phyloP scores from a whole-genome alignment of 2,113 vertebrate species.

The Pelecanoides urinatrix region DNA sequence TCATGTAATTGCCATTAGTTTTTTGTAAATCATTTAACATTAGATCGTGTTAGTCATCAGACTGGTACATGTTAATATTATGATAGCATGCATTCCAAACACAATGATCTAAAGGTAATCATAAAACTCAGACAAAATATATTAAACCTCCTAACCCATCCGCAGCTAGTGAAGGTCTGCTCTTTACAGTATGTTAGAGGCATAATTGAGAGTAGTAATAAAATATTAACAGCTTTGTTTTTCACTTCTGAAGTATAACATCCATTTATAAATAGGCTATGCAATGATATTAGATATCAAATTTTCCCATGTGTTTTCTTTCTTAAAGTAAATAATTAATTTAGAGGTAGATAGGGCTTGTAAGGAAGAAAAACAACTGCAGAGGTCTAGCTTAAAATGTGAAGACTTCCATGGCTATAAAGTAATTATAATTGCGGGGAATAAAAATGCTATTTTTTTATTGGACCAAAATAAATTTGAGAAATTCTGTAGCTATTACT shows the following conservation, averaged over 20 bases:
- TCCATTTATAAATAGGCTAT: slow-evolving; percentile 3
- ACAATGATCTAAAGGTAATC: not conserved
- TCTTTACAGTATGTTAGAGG: not conserved
- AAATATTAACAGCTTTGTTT: slow-evolving; percentile 24
- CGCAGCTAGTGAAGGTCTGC: not conserved
- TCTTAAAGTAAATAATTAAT: slow-evolving; percentile 17
- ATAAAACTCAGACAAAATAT: not conserved
- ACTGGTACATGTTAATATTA: not conserved
- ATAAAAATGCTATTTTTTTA: not conserved
- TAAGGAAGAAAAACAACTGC: not conserved
- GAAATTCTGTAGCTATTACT: not conserved
- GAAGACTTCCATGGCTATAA: not conserved
- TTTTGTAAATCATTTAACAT: not conserved
- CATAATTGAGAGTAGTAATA: not conserved
- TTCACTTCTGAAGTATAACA: not conserved
- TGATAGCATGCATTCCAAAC: not conserved
- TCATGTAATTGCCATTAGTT: not conserved
- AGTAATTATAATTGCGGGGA: not conserved
- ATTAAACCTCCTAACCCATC: not conserved
- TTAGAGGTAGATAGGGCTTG: not conserved
- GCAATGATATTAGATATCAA: not conserved
- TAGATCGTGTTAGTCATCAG: not conserved
- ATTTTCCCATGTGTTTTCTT: not conserved
- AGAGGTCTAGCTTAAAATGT: not conserved
- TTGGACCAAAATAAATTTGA: not conserved